phyloP scores from a whole-genome alignment of 1,140 invertebrate genomes.

The Caerostris darwini region DNA sequence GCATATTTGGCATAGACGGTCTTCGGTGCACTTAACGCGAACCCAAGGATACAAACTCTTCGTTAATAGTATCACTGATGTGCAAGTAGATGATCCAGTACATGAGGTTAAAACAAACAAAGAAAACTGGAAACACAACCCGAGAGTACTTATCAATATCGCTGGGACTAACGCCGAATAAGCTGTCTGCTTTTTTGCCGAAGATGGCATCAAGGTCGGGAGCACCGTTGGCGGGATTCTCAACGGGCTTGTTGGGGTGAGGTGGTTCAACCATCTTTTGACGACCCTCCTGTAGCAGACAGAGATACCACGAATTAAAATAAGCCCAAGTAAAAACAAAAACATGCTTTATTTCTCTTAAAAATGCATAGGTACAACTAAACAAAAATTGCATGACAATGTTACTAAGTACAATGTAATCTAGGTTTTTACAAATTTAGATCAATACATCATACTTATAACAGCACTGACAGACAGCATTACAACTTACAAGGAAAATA shows the following conservation, averaged over 20 bases:
- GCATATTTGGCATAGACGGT: conserved; percentile 66
- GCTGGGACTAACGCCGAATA: conserved; percentile 94
- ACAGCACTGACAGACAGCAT: not conserved
- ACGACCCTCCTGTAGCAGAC: conserved; percentile 90
- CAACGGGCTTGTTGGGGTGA: conserved; percentile 91
- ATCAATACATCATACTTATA: not conserved
- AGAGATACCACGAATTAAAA: conserved; percentile 77
- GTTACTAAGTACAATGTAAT: not conserved
- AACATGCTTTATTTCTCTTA: conserved; percentile 54
- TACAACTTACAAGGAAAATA: not conserved
- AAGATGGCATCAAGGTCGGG: conserved; percentile 80
- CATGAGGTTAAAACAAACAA: conserved; percentile 98
- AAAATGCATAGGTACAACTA: conserved; percentile 30
- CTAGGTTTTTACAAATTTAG: not conserved
- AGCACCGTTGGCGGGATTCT: conserved; percentile 93
- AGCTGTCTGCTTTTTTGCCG: conserved; percentile 92
- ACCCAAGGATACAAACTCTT: conserved; percentile 88
- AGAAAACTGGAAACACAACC: conserved; percentile 97
- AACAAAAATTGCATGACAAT: conserved; percentile 20
- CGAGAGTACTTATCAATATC: conserved; percentile 98
- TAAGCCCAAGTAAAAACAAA: conserved; percentile 70
- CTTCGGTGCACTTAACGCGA: conserved; percentile 74
- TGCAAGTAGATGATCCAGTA: conserved; percentile 99
- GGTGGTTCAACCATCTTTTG: conserved; percentile 96
- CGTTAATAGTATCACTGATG: conserved; percentile 96